phyloP scores from a whole-genome alignment of 2,888 invertebrate species.

The Idaea biselata region DNA sequence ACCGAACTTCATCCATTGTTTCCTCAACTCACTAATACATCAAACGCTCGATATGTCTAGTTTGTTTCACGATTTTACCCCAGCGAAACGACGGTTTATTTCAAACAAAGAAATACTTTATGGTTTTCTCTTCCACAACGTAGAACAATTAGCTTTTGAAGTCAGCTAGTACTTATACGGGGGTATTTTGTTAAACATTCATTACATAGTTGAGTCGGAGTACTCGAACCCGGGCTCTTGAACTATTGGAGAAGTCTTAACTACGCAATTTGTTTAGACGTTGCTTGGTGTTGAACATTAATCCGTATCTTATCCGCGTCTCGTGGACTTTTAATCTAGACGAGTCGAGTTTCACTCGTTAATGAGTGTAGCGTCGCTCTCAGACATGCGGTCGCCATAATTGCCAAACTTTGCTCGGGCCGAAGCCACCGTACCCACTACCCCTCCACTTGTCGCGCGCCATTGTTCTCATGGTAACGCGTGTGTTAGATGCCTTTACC shows the following conservation, averaged over 20 bases:
- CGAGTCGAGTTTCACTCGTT: conserved; percentile 71
- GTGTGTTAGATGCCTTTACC: conserved; percentile 60
- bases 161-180: conserved; percentile 10
- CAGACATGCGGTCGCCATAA: conserved; percentile 80
- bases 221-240: conserved; percentile 32
- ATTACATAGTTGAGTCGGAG: conserved; percentile 34
- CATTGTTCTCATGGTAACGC: conserved; percentile 72
- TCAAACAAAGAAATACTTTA: conserved; percentile 17
- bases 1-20: conserved; percentile 31
- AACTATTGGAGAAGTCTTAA: conserved; percentile 44
- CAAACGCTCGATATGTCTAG: conserved; percentile 26
- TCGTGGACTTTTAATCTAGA: conserved; percentile 74
- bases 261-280: conserved; percentile 46
- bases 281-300: conserved; percentile 40
- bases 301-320: conserved; percentile 52
- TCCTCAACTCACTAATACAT: conserved; percentile 31
- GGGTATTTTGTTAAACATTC: conserved; percentile 25
- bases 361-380: conserved; percentile 77
- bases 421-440: conserved; percentile 50
- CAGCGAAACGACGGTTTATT: conserved; percentile 15
- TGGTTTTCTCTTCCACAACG: conserved; percentile 7
- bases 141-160: neutral
- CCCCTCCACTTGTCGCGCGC: conserved; percentile 66
- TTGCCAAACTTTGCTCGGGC: conserved; percentile 76
- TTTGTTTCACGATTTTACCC: conserved; percentile 21